Evolutionary conservation across 2,888 invertebrate species (phyloP).

Genomic region (Dione vanillae): DNA sequence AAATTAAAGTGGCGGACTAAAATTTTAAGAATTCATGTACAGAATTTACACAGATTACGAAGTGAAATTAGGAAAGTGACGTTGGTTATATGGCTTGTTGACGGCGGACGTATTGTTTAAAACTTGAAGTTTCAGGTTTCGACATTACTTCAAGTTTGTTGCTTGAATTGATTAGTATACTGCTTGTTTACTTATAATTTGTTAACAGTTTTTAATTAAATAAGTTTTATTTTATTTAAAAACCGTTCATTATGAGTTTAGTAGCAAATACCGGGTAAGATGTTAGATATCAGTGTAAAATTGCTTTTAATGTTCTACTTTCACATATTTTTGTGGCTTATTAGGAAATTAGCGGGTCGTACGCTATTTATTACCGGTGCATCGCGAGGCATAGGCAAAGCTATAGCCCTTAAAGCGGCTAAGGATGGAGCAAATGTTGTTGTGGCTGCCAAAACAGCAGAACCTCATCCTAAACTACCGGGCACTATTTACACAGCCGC

Average conservation of each 20-base stretch:
- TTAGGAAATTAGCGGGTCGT: slow-evolving; percentile 89
- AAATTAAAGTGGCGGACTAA: too few species aligned
- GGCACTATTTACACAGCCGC: slow-evolving; percentile 96
- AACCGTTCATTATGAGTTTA: slow-evolving; percentile 71
- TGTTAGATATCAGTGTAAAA: slow-evolving; percentile 22
- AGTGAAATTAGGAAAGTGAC: not conserved
- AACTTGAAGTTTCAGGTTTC: slow-evolving; percentile 4
- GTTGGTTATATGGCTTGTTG: not conserved
- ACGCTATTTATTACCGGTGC: slow-evolving; percentile 98
- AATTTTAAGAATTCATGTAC: too few species aligned
- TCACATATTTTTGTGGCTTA: slow-evolving; percentile 45
- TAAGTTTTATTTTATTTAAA: not conserved
- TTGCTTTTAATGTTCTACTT: slow-evolving; percentile 43
- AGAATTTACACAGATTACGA: not conserved
- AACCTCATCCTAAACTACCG: slow-evolving; percentile 94
- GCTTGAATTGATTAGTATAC: not conserved
- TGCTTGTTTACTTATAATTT: not conserved
- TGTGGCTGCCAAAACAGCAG: slow-evolving; percentile 95
- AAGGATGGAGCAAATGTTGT: slow-evolving; percentile 96
- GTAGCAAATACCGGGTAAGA: slow-evolving; percentile 80
- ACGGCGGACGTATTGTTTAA: slow-evolving; percentile 9
- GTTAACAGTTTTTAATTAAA: not conserved
- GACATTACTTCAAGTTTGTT: slow-evolving; percentile 3
- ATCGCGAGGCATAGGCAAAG: slow-evolving; percentile 97
- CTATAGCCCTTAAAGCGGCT: slow-evolving; percentile 96